Evolutionary conservation across 2,888 invertebrate species (phyloP).

Genomic region (Drosophila lutescens): DNA sequence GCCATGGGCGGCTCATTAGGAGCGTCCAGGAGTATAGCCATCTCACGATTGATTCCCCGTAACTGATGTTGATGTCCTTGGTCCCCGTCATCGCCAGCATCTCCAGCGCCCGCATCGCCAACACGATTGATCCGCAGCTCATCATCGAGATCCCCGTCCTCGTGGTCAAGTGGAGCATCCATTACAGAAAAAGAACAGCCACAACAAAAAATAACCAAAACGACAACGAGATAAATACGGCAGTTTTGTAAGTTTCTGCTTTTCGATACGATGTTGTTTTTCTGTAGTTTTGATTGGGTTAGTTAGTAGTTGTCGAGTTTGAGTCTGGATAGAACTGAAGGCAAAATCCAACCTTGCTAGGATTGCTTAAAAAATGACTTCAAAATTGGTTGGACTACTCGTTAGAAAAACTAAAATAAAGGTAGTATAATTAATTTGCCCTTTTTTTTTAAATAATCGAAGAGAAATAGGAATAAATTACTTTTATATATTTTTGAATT

Average conservation of each 20-base stretch:
- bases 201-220: neutral
- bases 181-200: neutral
- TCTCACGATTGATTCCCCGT: constrained; percentile 34
- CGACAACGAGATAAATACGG: constrained; percentile 54
- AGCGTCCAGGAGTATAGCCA: constrained; percentile 57
- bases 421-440: too few species aligned
- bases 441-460: too few species aligned
- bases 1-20: constrained; percentile 62
- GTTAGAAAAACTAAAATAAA: too few species aligned
- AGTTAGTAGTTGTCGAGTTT: neutral
- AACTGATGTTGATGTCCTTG: constrained; percentile 34
- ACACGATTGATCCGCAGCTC: constrained; percentile 6
- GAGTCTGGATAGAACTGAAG: constrained; percentile 9
- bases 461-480: too few species aligned
- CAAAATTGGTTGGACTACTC: too few species aligned
- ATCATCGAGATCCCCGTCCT: neutral
- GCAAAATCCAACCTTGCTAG: constrained; percentile 13
- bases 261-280: constrained; percentile 15
- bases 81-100: constrained; percentile 16
- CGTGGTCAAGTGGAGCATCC: neutral
- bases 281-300: constrained; percentile 13
- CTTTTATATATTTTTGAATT: too few species aligned
- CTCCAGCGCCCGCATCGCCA: constrained; percentile 18
- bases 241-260: constrained; percentile 49
- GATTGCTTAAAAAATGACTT: constrained; percentile 1